Evolutionary conservation across 2,888 invertebrate species (phyloP), one percentile per base, ranked within the genome.

Genomic region (Smittia sp.): DNA sequence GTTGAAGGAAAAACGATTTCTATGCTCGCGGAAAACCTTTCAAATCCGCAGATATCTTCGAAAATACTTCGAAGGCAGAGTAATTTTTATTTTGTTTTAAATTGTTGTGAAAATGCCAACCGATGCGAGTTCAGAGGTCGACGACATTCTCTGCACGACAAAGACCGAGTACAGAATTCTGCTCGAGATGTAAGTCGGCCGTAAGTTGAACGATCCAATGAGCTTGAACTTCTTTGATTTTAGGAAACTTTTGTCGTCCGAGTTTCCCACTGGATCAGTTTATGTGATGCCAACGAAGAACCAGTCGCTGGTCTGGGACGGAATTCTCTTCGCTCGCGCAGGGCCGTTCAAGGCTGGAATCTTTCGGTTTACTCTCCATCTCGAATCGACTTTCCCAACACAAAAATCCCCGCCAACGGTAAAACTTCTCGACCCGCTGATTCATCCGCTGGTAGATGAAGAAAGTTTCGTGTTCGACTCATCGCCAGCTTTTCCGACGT

Each of bases 401-500:
- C 24, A 38, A n/a, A 72, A 62, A 54, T 32, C 9, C 32, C 32
- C 32, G 18, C 70, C 70, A 58, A 25, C 15, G 15, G 25, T 69
- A 7, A 69, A 52, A 52, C 27, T 69, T n/a, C 13, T n/a, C 20
- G 6, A 20, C 11, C 32, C 54, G 1, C 20, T 72, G 9, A 11
- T 20, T 9, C 70, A 72, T 38, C 70, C 70, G 0, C 22, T 72
- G n/a, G 52, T 72, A 7, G 20, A 18, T n/a, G 20, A 54, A 13
- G 70, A 72, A 13, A 52, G 52, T 7, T 25, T 38, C 2, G 15
- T 58, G 1, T 72, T 72, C 27, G 58, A 72, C 32, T 32, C 70
- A 38, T 72, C 70, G 9, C 39, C 25, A n/a, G 70, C 70, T 6
- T 72, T 72, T 72, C 70, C 70, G n/a, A 15, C 58, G 1, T 72